Evolutionary conservation across 64 coral and sea anemone genomes (phyloP).

Genomic region (Montipora sp.): DNA sequence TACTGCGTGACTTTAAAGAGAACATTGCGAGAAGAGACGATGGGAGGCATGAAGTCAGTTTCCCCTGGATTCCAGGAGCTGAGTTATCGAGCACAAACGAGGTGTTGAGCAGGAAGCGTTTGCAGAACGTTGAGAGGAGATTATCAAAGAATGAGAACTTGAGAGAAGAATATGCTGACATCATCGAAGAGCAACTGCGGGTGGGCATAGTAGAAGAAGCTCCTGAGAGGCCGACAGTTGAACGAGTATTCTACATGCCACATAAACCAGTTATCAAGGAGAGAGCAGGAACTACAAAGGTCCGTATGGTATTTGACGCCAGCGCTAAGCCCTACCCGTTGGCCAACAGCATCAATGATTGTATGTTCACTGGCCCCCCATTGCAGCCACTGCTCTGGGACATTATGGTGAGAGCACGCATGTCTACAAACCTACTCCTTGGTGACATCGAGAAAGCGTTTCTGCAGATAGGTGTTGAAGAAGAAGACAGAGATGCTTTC

Average conservation of each 20-base stretch:
- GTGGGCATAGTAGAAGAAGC: neutral
- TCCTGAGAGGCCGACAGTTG: neutral
- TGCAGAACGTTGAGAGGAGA: constrained; percentile 14
- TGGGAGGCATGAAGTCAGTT: constrained; percentile 38
- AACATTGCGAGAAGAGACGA: constrained; percentile 18
- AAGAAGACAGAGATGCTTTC: neutral
- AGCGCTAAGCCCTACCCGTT: neutral
- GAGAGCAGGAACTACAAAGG: constrained; percentile 10
- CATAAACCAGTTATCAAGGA: constrained; percentile 46
- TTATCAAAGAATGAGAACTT: neutral
- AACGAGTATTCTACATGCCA: constrained; percentile 50
- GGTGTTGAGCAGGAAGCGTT: neutral
- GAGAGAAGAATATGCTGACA: constrained; percentile 34
- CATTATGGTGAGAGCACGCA: neutral
- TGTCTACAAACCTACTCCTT: neutral
- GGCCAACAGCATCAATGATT: constrained; percentile 29
- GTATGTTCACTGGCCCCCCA: constrained; percentile 41
- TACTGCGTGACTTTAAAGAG: constrained; percentile 36
- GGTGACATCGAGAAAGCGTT: too few species aligned
- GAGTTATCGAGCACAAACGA: neutral
- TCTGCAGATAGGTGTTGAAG: neutral
- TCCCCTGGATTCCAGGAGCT: constrained; percentile 24
- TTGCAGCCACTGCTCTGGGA: constrained; percentile 11
- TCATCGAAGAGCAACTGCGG: constrained; percentile 48
- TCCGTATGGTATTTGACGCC: constrained; percentile 34